phyloP scores from a whole-genome alignment of 92 coral and sea anemone genomes.

The Siderastrea radians region DNA sequence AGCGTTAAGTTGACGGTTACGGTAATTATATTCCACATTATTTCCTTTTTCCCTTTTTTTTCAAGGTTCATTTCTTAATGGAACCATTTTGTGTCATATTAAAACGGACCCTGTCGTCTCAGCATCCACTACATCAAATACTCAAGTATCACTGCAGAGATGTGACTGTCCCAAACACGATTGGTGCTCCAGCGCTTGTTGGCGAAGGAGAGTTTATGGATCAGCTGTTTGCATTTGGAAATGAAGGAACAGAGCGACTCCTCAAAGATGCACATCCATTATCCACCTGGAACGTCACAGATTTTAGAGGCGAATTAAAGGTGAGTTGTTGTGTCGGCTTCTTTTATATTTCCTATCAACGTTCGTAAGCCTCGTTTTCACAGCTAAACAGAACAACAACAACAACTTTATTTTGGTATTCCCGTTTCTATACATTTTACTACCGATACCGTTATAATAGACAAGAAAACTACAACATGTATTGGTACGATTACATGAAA shows the following conservation, averaged over 20 bases:
- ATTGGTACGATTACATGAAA: too few relatives aligned
- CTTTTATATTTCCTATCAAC: background rate
- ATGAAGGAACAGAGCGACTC: constrained; percentile 45
- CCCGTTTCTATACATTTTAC: too few relatives aligned
- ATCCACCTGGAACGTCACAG: constrained; percentile 59
- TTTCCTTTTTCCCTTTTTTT: background rate
- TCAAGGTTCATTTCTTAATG: constrained; percentile 51
- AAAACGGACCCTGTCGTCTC: constrained; percentile 30
- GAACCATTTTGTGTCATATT: constrained; percentile 64
- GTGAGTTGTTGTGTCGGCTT: constrained; percentile 13
- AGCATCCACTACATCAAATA: constrained; percentile 51
- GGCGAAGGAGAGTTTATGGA: background rate
- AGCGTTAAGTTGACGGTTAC: too few relatives aligned
- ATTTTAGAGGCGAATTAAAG: constrained; percentile 55
- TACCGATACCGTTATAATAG: too few relatives aligned
- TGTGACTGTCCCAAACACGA: constrained; percentile 20
- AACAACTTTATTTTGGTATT: too few relatives aligned
- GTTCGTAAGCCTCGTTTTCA: too few relatives aligned
- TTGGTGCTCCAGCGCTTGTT: constrained; percentile 48
- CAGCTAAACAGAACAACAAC: too few relatives aligned
- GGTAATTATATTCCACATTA: background rate
- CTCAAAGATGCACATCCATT: constrained; percentile 20
- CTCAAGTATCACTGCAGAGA: constrained; percentile 68
- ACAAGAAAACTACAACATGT: too few relatives aligned
- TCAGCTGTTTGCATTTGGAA: constrained; percentile 56